Conservation (phyloP, 2,888 invertebrate species). For the Leptopilina syphax region DNA sequence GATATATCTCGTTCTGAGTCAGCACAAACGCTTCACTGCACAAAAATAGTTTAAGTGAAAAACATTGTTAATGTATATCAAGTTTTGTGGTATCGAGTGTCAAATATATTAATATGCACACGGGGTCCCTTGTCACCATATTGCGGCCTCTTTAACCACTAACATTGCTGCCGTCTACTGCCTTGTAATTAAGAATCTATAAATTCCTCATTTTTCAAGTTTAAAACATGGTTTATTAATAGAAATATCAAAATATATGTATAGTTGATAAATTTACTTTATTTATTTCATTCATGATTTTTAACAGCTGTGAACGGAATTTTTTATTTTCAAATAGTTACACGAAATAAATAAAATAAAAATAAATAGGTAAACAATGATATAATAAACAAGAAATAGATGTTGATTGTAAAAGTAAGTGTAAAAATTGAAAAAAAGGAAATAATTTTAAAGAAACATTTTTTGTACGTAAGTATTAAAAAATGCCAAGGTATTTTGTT, state of each 20-base stretch:
- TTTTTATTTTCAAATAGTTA: too few relatives aligned
- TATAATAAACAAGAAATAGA: too few relatives aligned
- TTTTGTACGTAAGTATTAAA: background rate
- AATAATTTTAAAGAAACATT: background rate
- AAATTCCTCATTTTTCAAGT: background rate
- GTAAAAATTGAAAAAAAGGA: slow-evolving; percentile 43
- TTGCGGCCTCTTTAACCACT: background rate
- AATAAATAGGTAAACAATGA: too few relatives aligned
- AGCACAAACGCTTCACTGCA: slow-evolving; percentile 60
- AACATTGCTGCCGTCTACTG: background rate
- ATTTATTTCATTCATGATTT: too few relatives aligned
- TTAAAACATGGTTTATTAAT: too few relatives aligned
- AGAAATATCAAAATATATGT: too few relatives aligned
- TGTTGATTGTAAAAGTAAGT: too few relatives aligned
- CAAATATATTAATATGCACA: slow-evolving; percentile 26
- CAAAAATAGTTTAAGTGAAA: slow-evolving; percentile 58
- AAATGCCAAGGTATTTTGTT: slow-evolving; percentile 20
- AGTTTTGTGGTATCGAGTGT: slow-evolving; percentile 20
- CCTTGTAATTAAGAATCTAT: background rate
- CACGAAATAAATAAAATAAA: too few relatives aligned
- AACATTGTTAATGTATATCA: slow-evolving; percentile 55
- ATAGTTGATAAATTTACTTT: too few relatives aligned
- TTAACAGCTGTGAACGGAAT: too few relatives aligned
- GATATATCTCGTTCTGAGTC: slow-evolving; percentile 56
- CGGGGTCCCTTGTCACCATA: background rate